A percentile compares a stretch with the other conserved stretches of the same genome.
These are phyloP conservation scores for Agrotis exclamationis DNA, from an alignment of 2,888 invertebrate genomes.

Conservation along the genomic window DNA sequence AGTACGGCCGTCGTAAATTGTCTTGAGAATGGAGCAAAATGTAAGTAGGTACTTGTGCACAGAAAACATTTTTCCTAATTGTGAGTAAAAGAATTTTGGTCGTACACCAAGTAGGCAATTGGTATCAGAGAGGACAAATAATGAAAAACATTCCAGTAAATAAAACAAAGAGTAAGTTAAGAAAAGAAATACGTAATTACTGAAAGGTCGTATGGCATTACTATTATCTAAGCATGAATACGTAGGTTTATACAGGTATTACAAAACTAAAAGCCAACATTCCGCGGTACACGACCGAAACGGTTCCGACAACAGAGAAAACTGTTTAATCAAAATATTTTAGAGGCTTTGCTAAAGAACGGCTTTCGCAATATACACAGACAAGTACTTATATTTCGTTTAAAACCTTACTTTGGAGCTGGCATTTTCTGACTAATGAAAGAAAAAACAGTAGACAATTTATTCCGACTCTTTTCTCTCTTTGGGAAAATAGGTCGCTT, in stretches of 20 bases:
- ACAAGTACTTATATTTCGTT: slow-evolving; percentile 46
- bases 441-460: slow-evolving; percentile 49
- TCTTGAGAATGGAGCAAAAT: slow-evolving; percentile 47
- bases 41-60: slow-evolving; percentile 17
- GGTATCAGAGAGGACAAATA: background rate
- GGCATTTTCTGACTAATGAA: slow-evolving; percentile 51
- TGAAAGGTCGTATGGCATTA: background rate
- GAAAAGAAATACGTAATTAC: background rate
- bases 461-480: slow-evolving; percentile 46
- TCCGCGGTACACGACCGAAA: slow-evolving; percentile 13
- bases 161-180: background rate
- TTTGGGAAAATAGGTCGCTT: slow-evolving; percentile 52
- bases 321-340: slow-evolving; percentile 51
- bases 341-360: slow-evolving; percentile 16
- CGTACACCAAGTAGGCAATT: slow-evolving; percentile 2
- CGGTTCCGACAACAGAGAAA: slow-evolving; percentile 17
- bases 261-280: slow-evolving; percentile 23
- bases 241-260: slow-evolving; percentile 3
- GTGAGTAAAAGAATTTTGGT: slow-evolving; percentile 25
- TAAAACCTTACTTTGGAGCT: slow-evolving; percentile 38
- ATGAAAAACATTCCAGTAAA: background rate
- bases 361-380: slow-evolving; percentile 31
- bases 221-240: background rate
- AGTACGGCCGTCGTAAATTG: slow-evolving; percentile 52
- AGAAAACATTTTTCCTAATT: slow-evolving; percentile 47